These are phyloP conservation scores for Numenius arquata DNA, from an alignment of 2,113 vertebrate genomes.

Conservation along the genomic window DNA sequence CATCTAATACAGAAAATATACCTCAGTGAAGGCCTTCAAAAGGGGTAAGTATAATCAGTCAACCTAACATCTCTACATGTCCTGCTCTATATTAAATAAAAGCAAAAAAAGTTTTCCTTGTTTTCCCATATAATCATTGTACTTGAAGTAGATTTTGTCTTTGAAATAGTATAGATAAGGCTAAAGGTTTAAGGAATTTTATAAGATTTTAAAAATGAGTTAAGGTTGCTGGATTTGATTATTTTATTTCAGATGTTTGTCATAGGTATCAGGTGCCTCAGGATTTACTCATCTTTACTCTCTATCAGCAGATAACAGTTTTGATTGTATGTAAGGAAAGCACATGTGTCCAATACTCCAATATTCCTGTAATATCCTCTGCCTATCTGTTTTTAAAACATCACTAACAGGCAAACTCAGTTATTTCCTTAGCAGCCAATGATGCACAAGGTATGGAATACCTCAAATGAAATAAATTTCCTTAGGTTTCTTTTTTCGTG, in stretches of 20 bases:
- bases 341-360: not conserved
- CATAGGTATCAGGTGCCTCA: not conserved
- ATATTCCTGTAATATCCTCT: not conserved
- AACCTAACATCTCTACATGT: not conserved
- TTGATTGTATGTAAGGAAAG: not conserved
- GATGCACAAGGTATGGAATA: not conserved
- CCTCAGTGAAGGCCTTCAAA: not conserved
- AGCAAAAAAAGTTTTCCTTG: rapidly evolving
- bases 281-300: not conserved
- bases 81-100: not conserved
- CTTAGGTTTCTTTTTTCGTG: not conserved
- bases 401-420: not conserved
- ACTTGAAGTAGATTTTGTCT: not conserved
- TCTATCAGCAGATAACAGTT: not conserved
- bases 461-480: not conserved
- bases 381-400: not conserved
- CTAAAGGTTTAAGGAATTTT: not conserved
- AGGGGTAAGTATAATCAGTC: not conserved
- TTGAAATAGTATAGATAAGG: not conserved
- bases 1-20: not conserved
- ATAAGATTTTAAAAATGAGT: not conserved
- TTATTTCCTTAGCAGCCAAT: not conserved
- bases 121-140: not conserved
- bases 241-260: not conserved
- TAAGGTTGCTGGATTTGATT: not conserved